Conservation (phyloP, 2,888 invertebrate species). For the Drosophila rubida region DNA sequence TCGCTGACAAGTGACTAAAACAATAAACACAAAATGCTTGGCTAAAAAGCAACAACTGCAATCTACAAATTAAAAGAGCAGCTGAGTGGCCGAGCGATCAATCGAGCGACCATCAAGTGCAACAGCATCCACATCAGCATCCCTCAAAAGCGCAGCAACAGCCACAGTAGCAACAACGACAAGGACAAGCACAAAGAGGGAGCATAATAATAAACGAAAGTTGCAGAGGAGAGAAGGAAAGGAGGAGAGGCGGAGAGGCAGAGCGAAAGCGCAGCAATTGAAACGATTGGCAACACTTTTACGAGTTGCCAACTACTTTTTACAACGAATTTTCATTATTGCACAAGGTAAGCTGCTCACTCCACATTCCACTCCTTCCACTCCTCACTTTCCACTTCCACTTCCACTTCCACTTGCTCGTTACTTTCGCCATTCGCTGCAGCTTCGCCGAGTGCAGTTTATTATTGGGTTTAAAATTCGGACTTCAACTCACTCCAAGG, state of each 20-base stretch:
- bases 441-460: constrained; percentile 36
- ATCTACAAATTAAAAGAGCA: background rate
- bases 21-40: constrained; percentile 59
- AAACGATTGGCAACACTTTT: constrained; percentile 74
- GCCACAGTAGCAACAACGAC: constrained; percentile 54
- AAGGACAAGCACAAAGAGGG: constrained; percentile 19
- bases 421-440: constrained; percentile 29
- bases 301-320: constrained; percentile 75
- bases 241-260: too few relatives aligned
- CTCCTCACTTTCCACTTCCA: background rate
- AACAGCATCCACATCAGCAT: constrained; percentile 31
- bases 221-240: too few relatives aligned
- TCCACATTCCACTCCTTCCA: background rate
- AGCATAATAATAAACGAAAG: constrained; percentile 39
- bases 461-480: constrained; percentile 46
- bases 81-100: constrained; percentile 1
- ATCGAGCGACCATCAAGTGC: constrained; percentile 12
- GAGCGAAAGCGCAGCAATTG: constrained; percentile 26
- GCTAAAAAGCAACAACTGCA: constrained; percentile 23
- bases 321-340: constrained; percentile 79
- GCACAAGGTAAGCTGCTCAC: constrained; percentile 64
- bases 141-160: constrained; percentile 25
- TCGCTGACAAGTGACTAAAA: constrained; percentile 68
- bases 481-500: constrained; percentile 13
- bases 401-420: constrained; percentile 1